A percentile compares a stretch with the other conserved stretches of the same genome.
Conservation (phyloP, 2,113 vertebrate species). For the Rhineura floridana region DNA sequence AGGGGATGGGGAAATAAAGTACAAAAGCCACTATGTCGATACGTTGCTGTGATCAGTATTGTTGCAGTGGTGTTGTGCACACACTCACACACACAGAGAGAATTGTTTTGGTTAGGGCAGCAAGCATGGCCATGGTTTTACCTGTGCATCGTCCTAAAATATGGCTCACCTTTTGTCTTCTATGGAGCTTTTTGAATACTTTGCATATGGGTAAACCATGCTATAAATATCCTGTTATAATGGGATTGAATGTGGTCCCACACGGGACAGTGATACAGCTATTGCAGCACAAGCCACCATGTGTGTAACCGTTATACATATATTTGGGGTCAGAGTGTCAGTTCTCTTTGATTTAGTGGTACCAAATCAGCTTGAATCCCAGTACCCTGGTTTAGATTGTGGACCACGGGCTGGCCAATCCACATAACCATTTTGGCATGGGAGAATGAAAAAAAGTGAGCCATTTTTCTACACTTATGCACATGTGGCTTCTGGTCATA, state of each 20-base stretch:
- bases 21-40: background rate
- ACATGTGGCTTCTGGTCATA: background rate
- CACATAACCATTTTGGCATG: background rate
- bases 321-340: background rate
- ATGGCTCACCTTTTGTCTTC: background rate
- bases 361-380: background rate
- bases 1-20: background rate
- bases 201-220: background rate
- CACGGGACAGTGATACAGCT: background rate
- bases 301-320: background rate
- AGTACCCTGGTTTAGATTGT: background rate
- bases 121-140: background rate
- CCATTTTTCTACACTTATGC: no score
- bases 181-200: background rate
- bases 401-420: background rate
- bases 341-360: background rate
- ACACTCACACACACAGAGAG: no score
- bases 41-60: background rate
- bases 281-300: background rate
- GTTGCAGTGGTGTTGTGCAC: background rate
- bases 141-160: background rate
- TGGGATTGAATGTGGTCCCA: background rate
- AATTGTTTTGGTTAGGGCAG: no score
- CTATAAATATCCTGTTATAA: background rate
- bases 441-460: background rate